phyloP scores from a whole-genome alignment of 1,140 invertebrate species.

The Temnothorax curvispinosus region DNA sequence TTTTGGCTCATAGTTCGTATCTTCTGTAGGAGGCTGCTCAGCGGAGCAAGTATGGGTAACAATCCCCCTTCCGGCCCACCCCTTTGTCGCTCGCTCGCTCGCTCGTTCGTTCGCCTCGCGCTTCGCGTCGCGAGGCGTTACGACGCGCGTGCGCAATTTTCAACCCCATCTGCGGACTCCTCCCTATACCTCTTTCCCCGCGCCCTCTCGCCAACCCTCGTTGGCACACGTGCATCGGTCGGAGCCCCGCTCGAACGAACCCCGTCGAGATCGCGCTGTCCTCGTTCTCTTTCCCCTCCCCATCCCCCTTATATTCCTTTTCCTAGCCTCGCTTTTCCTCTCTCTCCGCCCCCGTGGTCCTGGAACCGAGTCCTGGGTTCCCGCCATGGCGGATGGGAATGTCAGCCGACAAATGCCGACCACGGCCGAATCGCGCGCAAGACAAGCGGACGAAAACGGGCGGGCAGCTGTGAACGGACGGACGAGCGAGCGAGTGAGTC shows the following conservation, averaged over 20 bases:
- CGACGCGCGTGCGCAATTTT: constrained; percentile 63
- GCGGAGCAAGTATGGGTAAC: neutral
- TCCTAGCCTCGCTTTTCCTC: constrained; percentile 41
- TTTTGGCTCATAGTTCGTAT: no score
- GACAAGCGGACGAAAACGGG: constrained; percentile 74
- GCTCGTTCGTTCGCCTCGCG: no score
- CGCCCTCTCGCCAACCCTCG: constrained; percentile 9
- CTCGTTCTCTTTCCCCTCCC: constrained; percentile 34
- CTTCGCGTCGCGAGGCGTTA: constrained; percentile 54
- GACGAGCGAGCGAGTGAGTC: constrained; percentile 58
- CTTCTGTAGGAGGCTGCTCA: no score
- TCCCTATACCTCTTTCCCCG: neutral
- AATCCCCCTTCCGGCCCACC: constrained; percentile 17
- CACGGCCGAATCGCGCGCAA: constrained; percentile 73
- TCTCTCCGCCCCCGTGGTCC: constrained; percentile 73
- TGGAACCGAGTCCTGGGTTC: constrained; percentile 82
- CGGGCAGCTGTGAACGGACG: constrained; percentile 81
- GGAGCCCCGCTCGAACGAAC: neutral
- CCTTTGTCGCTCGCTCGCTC: neutral
- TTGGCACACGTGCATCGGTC: constrained; percentile 50
- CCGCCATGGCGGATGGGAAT: constrained; percentile 83
- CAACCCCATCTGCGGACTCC: constrained; percentile 28
- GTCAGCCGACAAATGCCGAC: constrained; percentile 78
- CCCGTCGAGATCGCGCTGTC: constrained; percentile 24
- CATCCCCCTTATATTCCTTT: neutral